These are phyloP conservation scores for Gobio occitaniae DNA, from an alignment of 2,797 vertebrate genomes.

Conservation along the genomic window DNA sequence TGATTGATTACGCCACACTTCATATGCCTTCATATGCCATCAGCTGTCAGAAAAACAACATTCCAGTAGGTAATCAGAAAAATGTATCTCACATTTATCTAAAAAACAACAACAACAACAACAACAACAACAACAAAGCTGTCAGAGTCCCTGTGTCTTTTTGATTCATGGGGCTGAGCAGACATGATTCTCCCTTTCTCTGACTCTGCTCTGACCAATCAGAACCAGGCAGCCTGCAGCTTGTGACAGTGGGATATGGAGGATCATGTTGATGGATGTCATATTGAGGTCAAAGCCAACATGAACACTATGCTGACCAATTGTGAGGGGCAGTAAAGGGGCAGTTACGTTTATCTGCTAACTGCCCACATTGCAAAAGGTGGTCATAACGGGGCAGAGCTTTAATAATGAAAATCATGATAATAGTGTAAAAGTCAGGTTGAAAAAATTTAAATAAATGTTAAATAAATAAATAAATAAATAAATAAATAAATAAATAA, in stretches of 20 bases:
- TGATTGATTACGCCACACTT: background rate
- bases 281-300: constrained; percentile 46
- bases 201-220: constrained; percentile 71
- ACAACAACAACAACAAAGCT: constrained; percentile 19
- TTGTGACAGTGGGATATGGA: constrained; percentile 59
- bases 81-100: constrained; percentile 56
- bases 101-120: no score
- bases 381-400: background rate
- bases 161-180: constrained; percentile 66
- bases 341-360: constrained; percentile 36
- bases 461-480: background rate
- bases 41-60: constrained; percentile 65
- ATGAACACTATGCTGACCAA: constrained; percentile 33
- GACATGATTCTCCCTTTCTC: constrained; percentile 64
- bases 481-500: no score
- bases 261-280: constrained; percentile 56
- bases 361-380: constrained; percentile 33
- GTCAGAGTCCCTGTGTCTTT: constrained; percentile 52
- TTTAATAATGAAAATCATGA: background rate
- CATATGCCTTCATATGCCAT: constrained; percentile 52
- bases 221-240: constrained; percentile 55
- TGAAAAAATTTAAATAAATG: background rate
- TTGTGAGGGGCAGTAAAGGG: constrained; percentile 30
- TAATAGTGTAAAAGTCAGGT: background rate
- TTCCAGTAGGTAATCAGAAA: constrained; percentile 64